Conservation (phyloP, 1,140 invertebrate genomes). For the Grapholita molesta region DNA sequence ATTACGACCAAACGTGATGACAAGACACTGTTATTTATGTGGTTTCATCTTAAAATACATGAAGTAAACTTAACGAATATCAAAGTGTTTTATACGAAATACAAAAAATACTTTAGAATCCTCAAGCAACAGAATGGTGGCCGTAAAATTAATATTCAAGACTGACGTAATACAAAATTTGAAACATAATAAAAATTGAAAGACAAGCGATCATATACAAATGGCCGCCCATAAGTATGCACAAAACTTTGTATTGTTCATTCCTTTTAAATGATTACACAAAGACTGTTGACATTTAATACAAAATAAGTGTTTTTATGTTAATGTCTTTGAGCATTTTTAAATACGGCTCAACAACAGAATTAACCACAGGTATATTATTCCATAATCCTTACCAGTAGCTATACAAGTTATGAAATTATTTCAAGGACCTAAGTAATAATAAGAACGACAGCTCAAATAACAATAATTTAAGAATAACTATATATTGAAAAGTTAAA, state of each 20-base stretch:
- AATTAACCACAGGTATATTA: not conserved
- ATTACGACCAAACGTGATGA: too few species aligned
- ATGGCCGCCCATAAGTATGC: not conserved
- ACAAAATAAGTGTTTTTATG: not conserved
- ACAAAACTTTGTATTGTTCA: constrained; percentile 5
- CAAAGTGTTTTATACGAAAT: not conserved
- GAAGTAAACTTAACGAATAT: not conserved
- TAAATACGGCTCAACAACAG: too few species aligned
- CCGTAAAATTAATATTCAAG: not conserved
- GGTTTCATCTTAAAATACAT: not conserved
- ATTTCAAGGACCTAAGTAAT: too few species aligned
- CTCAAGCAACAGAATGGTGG: not conserved
- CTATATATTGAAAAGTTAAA: too few species aligned
- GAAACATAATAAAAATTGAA: not conserved
- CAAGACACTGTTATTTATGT: too few species aligned
- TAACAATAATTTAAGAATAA: too few species aligned
- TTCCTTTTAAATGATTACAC: not conserved
- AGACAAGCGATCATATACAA: not conserved
- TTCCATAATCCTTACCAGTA: not conserved
- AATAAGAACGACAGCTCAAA: too few species aligned
- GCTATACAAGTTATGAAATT: too few species aligned
- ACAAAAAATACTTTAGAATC: not conserved
- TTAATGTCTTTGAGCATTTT: not conserved
- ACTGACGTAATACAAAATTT: not conserved
- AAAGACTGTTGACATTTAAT: constrained; percentile 3